phyloP scores from a whole-genome alignment of 2,113 vertebrate genomes.

The Neoarius graeffei region DNA sequence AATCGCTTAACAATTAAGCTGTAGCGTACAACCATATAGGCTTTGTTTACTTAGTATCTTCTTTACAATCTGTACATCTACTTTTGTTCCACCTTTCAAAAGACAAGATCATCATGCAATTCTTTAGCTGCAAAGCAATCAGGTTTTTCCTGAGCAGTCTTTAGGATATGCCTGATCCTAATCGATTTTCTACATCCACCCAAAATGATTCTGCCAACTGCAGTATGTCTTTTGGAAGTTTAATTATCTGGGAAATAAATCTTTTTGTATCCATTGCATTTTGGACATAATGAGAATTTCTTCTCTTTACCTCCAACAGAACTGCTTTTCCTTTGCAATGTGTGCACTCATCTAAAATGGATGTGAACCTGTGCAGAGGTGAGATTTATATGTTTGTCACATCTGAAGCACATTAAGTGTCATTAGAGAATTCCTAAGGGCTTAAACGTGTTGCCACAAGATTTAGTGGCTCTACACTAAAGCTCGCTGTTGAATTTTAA shows the following conservation, averaged over 20 bases:
- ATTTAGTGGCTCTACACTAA: conserved; percentile 6
- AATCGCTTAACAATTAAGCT: no score
- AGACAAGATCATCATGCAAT: not conserved
- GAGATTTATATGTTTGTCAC: conserved; percentile 22
- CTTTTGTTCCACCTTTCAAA: not conserved
- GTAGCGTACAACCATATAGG: no score
- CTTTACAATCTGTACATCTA: not conserved
- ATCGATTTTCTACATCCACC: not conserved
- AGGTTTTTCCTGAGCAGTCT: not conserved
- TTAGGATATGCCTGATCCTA: not conserved
- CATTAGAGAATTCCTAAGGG: conserved; percentile 21
- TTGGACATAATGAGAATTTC: not conserved
- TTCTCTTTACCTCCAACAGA: not conserved
- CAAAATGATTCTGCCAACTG: not conserved
- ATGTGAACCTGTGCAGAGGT: not conserved
- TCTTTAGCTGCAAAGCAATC: not conserved
- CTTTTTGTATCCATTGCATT: not conserved
- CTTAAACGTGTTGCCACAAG: conserved; percentile 2
- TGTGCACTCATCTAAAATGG: not conserved
- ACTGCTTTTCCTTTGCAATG: no score
- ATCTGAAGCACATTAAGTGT: conserved; percentile 17
- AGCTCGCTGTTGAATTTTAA: conserved; percentile 20
- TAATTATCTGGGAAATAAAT: not conserved
- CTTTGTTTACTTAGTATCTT: not conserved
- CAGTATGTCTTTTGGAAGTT: not conserved